Evolutionary conservation across 2,797 vertebrate genomes (phyloP), one percentile per base, ranked within the genome.

Genomic region (Pygocentrus nattereri): DNA sequence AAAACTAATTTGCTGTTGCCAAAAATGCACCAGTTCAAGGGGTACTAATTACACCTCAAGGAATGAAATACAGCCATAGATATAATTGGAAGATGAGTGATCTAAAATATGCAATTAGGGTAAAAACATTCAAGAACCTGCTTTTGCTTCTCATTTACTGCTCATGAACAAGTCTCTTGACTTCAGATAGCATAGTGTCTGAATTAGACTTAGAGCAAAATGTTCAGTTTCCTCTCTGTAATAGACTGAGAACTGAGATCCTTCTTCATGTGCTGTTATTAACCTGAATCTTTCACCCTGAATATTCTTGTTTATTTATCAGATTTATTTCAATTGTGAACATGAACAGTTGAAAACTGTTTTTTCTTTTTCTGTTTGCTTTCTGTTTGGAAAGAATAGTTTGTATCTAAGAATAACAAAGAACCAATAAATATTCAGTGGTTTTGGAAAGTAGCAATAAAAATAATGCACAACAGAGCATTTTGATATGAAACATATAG

Each of bases 51-150:
- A 65, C 54, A 65, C 54, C 73, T 68, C 34, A 58, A 41, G 10
- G 59, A 74, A 80, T 84, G 38, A 78, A 74, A 82, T 79, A 74
- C 61, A 74, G 30, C 68, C 31, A 50, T 30, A 15, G 41, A 34
- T 50, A 44, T 80, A 74, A 82, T 75, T 73, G 81, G 23, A 76
- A 80, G 71, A 77, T 76, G 71, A 83, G 67, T 41, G 19, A 71
- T 67, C 27, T 80, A 68, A 75, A 64, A 85, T 61, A 75, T 73
- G 69, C 59, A 85, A 82, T 84, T 84, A 84, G 62, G 69, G 27
- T 5, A 76, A 85, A 86, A 85, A 79, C 81, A n/a, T n/a, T 82
- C 74, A 82, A 84, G 64, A 80, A 69, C 30, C 74, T 79, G 27
- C 74, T 79, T 58, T 44, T 75, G 62, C 11, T 64, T 76, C 61